phyloP scores from a whole-genome alignment of 2,888 invertebrate species.

The Nasonovia ribisnigri region DNA sequence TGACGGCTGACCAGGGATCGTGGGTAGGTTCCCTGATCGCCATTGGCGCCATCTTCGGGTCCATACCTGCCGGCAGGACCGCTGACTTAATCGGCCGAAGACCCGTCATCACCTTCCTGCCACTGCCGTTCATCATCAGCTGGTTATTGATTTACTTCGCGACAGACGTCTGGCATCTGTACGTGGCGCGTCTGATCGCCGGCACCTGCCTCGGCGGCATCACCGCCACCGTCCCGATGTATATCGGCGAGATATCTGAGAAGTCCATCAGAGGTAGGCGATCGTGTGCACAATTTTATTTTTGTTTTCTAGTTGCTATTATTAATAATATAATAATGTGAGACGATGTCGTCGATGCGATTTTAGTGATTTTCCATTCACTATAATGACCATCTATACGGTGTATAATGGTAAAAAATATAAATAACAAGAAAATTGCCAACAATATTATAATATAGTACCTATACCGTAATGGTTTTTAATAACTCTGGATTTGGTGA shows the following conservation, averaged over 20 bases:
- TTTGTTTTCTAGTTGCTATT: not conserved
- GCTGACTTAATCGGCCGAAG: slow-evolving; percentile 82
- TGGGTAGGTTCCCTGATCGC: slow-evolving; percentile 83
- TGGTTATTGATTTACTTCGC: slow-evolving; percentile 82
- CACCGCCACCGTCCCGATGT: slow-evolving; percentile 88
- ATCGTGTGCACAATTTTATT: not conserved
- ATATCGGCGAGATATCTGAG: slow-evolving; percentile 90
- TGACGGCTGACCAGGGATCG: slow-evolving; percentile 75
- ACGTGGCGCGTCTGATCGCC: slow-evolving; percentile 81
- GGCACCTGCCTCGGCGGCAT: slow-evolving; percentile 82
- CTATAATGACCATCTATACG: not conserved
- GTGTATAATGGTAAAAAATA: too few species aligned
- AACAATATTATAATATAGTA: not conserved
- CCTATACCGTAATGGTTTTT: not conserved
- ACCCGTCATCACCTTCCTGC: slow-evolving; percentile 77
- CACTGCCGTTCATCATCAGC: slow-evolving; percentile 77
- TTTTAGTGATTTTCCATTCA: not conserved
- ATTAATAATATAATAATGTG: not conserved
- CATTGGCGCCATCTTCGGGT: slow-evolving; percentile 78
- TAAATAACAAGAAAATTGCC: not conserved
- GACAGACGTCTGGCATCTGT: slow-evolving; percentile 75
- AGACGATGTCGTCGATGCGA: not conserved
- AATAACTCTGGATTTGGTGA: not conserved
- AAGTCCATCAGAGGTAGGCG: slow-evolving; percentile 79
- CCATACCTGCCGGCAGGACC: slow-evolving; percentile 79